Conservation (phyloP, 2,888 invertebrate species). For the Eupeodes luniger region DNA sequence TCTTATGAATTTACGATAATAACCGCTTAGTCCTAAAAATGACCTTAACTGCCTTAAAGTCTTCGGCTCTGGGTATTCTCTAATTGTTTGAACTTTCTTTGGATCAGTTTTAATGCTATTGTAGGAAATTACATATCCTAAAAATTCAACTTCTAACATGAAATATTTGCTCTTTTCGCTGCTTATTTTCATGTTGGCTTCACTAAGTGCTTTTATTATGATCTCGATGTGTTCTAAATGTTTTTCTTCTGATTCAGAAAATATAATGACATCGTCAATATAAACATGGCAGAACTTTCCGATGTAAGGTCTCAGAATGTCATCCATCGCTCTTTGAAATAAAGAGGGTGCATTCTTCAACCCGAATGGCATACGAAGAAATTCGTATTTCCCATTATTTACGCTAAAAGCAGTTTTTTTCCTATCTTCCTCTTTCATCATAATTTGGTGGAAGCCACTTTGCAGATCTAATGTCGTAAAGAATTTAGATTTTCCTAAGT, state of each 20-base stretch:
- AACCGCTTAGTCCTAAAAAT: neutral
- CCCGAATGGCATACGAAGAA: neutral
- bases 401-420: neutral
- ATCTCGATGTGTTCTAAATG: neutral
- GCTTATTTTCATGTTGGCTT: neutral
- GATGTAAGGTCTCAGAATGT: neutral
- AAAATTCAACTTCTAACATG: neutral
- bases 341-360: neutral
- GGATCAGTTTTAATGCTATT: neutral
- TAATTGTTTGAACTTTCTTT: neutral
- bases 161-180: neutral
- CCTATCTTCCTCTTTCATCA: neutral
- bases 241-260: neutral
- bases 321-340: neutral
- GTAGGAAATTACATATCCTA: neutral
- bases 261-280: neutral
- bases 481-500: neutral
- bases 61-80: neutral
- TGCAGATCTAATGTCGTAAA: neutral
- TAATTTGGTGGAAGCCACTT: neutral
- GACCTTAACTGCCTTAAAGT: neutral
- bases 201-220: neutral
- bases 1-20: neutral
- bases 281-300: neutral
- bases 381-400: neutral